Conservation (phyloP, 2,797 vertebrate species). For the Melanotaenia maccullochi region DNA sequence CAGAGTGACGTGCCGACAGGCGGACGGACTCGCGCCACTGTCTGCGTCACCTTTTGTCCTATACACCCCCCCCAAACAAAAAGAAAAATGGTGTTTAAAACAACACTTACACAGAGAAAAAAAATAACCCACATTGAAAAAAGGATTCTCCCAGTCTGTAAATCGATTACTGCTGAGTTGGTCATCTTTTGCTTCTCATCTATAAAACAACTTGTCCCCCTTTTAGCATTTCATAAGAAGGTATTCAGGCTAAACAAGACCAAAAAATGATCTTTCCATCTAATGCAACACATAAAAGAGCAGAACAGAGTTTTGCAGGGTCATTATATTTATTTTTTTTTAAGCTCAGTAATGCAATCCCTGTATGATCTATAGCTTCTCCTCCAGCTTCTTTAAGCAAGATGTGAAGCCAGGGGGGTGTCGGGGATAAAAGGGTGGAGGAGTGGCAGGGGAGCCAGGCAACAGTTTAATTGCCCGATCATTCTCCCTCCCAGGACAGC, state of each 20-base stretch:
- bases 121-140: constrained; percentile 48
- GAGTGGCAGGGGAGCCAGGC: constrained; percentile 31
- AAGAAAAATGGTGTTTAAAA: constrained; percentile 22
- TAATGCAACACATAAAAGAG: constrained; percentile 15
- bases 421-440: constrained; percentile 43
- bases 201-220: constrained; percentile 9
- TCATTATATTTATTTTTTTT: constrained; percentile 28
- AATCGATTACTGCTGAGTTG: constrained; percentile 34
- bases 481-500: constrained; percentile 50
- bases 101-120: constrained; percentile 44
- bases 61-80: neutral
- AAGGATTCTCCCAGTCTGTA: constrained; percentile 11
- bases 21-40: constrained; percentile 44
- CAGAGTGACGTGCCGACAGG: constrained; percentile 57
- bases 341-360: constrained; percentile 12
- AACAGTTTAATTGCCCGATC: constrained; percentile 58
- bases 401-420: constrained; percentile 23
- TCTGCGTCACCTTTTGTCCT: constrained; percentile 67
- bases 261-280: constrained; percentile 27
- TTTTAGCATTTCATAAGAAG: constrained; percentile 33
- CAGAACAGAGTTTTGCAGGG: constrained; percentile 21
- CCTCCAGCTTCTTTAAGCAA: constrained; percentile 5
- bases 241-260: constrained; percentile 42
- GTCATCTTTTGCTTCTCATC: constrained; percentile 23
- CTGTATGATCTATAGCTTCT: constrained; percentile 37